Evolutionary conservation across 2,797 vertebrate genomes (phyloP), one percentile per base, ranked within the genome.

Genomic region (Gadopsis marmoratus): DNA sequence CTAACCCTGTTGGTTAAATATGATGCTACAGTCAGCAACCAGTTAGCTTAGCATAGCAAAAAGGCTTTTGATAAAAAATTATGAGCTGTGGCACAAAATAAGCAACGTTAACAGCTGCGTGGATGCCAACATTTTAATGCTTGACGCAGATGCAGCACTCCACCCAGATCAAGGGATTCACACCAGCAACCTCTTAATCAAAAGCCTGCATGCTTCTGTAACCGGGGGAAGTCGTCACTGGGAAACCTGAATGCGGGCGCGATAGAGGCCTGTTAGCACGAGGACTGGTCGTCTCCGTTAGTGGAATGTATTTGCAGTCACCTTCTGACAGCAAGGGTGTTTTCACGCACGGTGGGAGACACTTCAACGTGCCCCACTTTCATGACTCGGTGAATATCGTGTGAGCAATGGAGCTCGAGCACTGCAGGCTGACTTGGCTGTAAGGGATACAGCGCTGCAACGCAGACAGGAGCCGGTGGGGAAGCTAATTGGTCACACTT

Each of bases 381-480:
- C 62, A 58, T 29, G 80, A 71, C 67, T 72, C 23, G 11, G 58
- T 58, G 33, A 48, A 59, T 31, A 16, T n/a, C 3, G n/a, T 67
- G 60, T 91, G 67, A 88, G 87, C 85, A 88, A 88, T 83, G 74
- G 65, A 41, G 71, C 88, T 87, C 88, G 80, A 79, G 16, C 23
- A 11, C 50, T 51, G 16, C 62, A 3, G 71, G 45, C 59, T 53
- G 13, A 23, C 58, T 2, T 37, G 37, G 50, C 74, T 76, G 74
- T 62, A 66, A 77, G 53, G 23, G 51, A 84, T 80, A 61, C 69
- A 55, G n/a, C 0, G 4, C n/a, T 47, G 56, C 54, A 21, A 21
- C 13, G 47, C 83, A 53, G 66, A 82, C 31, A 69, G 56, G 48
- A 51, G 56, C 51, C 7, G 39, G 12, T 43, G 9, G 45, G 63